Evolutionary conservation across 2,797 vertebrate genomes (phyloP), one percentile per base, ranked within the genome.

Genomic region (Micropoecilia bifurca): DNA sequence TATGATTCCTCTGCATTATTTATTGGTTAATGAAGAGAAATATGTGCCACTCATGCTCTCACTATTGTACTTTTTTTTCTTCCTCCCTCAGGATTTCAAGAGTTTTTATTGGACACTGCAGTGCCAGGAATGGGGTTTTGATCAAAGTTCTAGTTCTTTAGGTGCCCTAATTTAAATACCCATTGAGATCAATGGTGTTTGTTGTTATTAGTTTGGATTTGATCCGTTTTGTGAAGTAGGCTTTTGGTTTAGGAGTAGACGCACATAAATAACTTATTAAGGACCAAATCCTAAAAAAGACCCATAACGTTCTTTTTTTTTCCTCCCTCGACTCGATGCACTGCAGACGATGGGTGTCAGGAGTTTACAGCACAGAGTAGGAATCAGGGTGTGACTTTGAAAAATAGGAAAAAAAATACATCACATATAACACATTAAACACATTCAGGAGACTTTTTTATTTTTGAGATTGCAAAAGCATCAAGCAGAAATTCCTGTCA

Each of bases 1-100:
- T 96, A 94, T 92, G 93, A 95, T 92, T 93, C 88, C 73, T 78
- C 79, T 96, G 88, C 94, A 96, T 96, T 96, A 96, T 96, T 96
- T 93, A 96, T 90, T 22, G 50, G 84, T 91, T 95, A 95, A 96
- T 95, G 94, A 95, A 92, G 93, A 94, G 91, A 93, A 94, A 93
- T 93, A 88, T 89, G 87, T 88, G 87, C 78, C 89, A 93, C 94
- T 90, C 84, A 78, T 80, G 76, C 91, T 85, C 88, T 80, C 88
- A 48, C 90, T 80, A 94, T 94, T 93, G 93, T 95, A 81, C 71
- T 79, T 53, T 68, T 84, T 84, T 83, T 53, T 68, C 84, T 53
- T 83, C 7, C 82, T 50, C 81, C 86, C 83, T 91, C 83, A 79
- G 84, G 88, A 81, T 75, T 85, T 80, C 63, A 76, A 61, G 83